phyloP scores from a whole-genome alignment of 1,140 invertebrate species.

The Argopecten irradians region DNA sequence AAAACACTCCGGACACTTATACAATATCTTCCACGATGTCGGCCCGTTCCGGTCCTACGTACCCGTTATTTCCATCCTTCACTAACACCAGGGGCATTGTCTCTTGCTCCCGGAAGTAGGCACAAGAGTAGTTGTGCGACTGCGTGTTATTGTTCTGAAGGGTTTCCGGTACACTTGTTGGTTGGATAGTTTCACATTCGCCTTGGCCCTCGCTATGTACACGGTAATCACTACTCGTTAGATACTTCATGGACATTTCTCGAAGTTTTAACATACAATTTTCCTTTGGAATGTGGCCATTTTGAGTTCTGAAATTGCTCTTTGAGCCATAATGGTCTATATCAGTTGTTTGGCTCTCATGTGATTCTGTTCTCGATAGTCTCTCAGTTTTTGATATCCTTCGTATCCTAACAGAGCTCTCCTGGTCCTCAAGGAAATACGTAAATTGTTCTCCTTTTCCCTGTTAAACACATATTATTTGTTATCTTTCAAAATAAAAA shows the following conservation, averaged over 20 bases:
- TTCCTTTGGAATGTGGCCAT: conserved; percentile 4
- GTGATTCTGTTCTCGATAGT: neutral
- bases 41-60: conserved; percentile 22
- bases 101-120: conserved; percentile 25
- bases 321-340: neutral
- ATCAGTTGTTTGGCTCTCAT: neutral
- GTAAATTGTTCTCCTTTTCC: conserved; percentile 54
- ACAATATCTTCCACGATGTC: conserved; percentile 3
- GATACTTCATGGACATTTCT: neutral
- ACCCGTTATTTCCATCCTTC: conserved; percentile 19
- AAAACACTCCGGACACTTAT: neutral
- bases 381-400: conserved; percentile 15
- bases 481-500: no score
- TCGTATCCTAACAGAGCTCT: conserved; percentile 12
- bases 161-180: neutral
- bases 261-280: neutral
- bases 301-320: neutral
- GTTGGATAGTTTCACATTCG: neutral
- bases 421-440: conserved; percentile 46
- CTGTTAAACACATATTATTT: no score
- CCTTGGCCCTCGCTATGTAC: neutral
- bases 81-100: conserved; percentile 28
- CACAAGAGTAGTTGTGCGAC: conserved; percentile 28
- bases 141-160: conserved; percentile 40
- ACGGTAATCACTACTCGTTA: neutral